phyloP scores from a whole-genome alignment of 2,113 vertebrate genomes.

The Ailuropoda melanoleuca region DNA sequence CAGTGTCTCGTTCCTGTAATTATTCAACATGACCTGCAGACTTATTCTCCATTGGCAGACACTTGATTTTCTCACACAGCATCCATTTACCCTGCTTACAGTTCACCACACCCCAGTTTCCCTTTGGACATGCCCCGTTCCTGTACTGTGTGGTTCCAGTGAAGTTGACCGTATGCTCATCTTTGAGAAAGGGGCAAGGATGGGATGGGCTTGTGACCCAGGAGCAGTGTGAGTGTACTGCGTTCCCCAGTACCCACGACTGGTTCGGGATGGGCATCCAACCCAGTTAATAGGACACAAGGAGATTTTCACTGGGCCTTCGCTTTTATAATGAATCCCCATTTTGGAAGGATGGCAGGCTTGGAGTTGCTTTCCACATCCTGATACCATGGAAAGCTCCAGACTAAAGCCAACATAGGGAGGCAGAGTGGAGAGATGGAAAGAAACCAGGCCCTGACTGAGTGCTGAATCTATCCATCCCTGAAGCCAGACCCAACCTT shows the following conservation, averaged over 20 bases:
- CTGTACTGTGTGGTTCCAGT: neutral
- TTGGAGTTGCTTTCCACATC: neutral
- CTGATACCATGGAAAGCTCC: neutral
- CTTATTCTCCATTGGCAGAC: neutral
- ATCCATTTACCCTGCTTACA: neutral
- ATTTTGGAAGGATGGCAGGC: neutral
- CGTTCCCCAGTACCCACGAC: accelerated
- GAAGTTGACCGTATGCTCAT: neutral
- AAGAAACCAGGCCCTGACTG: neutral
- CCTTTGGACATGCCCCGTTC: neutral
- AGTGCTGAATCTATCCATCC: neutral
- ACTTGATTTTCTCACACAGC: neutral
- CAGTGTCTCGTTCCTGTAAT: neutral
- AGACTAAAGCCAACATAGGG: neutral
- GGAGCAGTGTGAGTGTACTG: neutral
- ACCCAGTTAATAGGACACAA: neutral
- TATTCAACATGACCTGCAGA: neutral
- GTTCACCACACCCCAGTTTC: neutral
- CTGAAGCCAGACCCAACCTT: neutral
- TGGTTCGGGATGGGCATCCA: neutral
- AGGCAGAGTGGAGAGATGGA: neutral
- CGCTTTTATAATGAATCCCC: neutral
- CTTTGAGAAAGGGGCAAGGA: neutral
- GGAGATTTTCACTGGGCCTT: neutral
- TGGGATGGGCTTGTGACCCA: neutral